phyloP scores from a whole-genome alignment of 2,797 vertebrate genomes.

The Pseudopleuronectes americanus region DNA sequence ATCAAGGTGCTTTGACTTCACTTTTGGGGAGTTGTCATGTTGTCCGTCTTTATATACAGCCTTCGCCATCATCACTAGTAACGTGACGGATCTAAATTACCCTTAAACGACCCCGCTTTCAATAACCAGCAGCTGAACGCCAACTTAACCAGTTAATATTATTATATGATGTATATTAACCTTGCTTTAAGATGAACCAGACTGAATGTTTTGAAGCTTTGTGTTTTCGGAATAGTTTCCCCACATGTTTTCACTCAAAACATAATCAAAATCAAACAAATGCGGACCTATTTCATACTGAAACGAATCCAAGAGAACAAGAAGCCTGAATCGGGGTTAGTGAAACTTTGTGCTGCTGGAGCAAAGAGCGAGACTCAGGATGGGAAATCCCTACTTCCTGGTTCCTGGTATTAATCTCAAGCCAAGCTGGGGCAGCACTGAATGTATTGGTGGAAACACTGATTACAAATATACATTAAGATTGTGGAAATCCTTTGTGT shows the following conservation, averaged over 20 bases:
- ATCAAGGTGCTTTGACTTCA: too few species aligned
- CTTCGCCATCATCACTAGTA: too few species aligned
- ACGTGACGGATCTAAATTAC: too few species aligned
- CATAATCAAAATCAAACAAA: too few species aligned
- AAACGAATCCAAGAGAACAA: too few species aligned
- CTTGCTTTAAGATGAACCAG: slow-evolving; percentile 14
- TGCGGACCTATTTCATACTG: too few species aligned
- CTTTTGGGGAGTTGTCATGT: too few species aligned
- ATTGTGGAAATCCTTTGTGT: slow-evolving; percentile 32
- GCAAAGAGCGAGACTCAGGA: slow-evolving; percentile 2
- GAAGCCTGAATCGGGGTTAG: too few species aligned
- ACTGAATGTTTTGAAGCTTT: not conserved
- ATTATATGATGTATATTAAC: not conserved
- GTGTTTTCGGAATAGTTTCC: not conserved
- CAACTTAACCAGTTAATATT: not conserved
- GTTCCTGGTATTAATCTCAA: slow-evolving; percentile 38
- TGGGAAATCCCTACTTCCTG: slow-evolving; percentile 36
- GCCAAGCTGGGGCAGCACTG: not conserved
- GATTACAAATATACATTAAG: slow-evolving; percentile 31
- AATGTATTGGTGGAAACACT: slow-evolving; percentile 34
- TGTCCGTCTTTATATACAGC: too few species aligned
- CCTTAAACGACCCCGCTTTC: too few species aligned
- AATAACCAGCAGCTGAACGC: not conserved
- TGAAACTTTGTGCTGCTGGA: too few species aligned
- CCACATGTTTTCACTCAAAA: too few species aligned